Conservation (phyloP, 2,888 invertebrate species). For the Acronicta aceris region DNA sequence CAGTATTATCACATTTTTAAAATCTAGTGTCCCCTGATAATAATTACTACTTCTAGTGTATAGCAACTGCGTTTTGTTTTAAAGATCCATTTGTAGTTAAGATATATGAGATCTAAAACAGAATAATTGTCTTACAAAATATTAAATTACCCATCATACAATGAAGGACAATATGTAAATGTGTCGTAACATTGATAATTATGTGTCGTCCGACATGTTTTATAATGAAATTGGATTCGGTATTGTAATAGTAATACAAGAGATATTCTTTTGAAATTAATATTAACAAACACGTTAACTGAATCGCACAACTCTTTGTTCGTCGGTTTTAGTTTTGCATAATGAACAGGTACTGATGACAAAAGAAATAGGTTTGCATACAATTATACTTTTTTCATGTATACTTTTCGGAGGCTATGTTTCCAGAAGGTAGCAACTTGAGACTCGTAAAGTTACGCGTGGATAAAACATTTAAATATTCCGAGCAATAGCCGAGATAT, state of each 20-base stretch:
- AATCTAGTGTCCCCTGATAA: too few species aligned
- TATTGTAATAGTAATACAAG: constrained; percentile 51
- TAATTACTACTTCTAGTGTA: too few species aligned
- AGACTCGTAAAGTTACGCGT: too few species aligned
- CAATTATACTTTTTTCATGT: background rate
- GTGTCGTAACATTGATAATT: constrained; percentile 40
- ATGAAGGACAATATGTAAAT: constrained; percentile 36
- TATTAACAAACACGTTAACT: constrained; percentile 50
- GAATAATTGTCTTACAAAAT: constrained; percentile 23
- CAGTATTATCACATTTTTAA: too few species aligned
- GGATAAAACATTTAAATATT: too few species aligned
- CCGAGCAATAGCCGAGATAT: too few species aligned
- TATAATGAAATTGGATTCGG: constrained; percentile 49
- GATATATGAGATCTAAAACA: too few species aligned
- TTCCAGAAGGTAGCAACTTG: too few species aligned
- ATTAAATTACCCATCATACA: constrained; percentile 43
- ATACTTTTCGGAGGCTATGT: background rate
- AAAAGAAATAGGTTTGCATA: constrained; percentile 9
- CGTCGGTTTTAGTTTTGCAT: constrained; percentile 42
- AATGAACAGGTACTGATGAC: constrained; percentile 26
- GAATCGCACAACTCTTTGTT: constrained; percentile 47
- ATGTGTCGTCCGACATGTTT: constrained; percentile 37
- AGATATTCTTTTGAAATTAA: constrained; percentile 56
- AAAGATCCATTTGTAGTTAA: too few species aligned
- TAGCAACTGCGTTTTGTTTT: too few species aligned